phyloP scores from a whole-genome alignment of 2,797 vertebrate species.

The Mormyrus proboscirostris region DNA sequence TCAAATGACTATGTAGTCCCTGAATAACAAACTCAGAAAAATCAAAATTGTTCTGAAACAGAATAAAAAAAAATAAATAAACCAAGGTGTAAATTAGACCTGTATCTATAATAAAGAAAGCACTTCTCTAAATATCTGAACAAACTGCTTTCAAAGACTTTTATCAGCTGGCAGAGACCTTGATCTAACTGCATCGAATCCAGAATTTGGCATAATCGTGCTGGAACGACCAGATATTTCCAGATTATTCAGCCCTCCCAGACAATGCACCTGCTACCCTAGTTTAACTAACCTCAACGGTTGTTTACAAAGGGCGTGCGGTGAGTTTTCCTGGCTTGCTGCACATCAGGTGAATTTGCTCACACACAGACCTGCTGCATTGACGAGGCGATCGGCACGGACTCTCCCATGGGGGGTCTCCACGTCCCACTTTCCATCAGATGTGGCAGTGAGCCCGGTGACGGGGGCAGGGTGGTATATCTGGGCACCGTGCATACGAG shows the following conservation, averaged over 20 bases:
- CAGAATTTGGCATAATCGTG: background rate
- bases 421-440: conserved; percentile 85
- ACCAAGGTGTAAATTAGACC: background rate
- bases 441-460: conserved; percentile 61
- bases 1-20: background rate
- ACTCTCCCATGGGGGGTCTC: conserved; percentile 80
- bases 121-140: background rate
- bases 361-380: conserved; percentile 73
- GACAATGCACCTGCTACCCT: background rate
- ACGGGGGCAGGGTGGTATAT: conserved; percentile 80
- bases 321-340: background rate
- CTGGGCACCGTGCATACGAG: conserved; percentile 85
- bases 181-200: background rate
- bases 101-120: background rate
- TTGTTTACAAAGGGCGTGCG: background rate
- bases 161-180: background rate
- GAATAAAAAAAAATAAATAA: background rate
- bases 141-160: background rate
- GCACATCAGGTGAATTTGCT: background rate
- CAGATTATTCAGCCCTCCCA: background rate
- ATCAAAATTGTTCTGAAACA: background rate
- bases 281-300: background rate
- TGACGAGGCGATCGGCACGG: conserved; percentile 80
- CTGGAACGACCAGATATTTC: background rate
- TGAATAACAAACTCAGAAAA: background rate